phyloP scores from a whole-genome alignment of 2,888 invertebrate species.

The Dasysyrphus tricinctus region DNA sequence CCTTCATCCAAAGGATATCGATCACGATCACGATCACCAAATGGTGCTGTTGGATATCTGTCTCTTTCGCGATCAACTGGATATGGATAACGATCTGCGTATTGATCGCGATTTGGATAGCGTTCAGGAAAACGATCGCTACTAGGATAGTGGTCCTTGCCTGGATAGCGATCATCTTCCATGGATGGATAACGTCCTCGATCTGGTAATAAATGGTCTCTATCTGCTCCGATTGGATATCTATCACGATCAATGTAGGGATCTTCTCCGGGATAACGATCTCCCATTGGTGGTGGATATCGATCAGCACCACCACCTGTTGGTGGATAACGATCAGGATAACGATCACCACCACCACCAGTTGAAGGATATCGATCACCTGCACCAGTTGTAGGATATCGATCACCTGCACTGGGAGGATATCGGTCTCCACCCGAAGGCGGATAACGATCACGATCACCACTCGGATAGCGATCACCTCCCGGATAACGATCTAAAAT shows the following conservation, averaged over 20 bases:
- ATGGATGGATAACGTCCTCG: slow-evolving; percentile 76
- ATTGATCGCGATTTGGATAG: slow-evolving; percentile 75
- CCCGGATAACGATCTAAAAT: slow-evolving; percentile 83
- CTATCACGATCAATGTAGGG: slow-evolving; percentile 83
- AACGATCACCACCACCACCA: slow-evolving; percentile 81
- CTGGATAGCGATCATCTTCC: slow-evolving; percentile 75
- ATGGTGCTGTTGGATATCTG: slow-evolving; percentile 56
- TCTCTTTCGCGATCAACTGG: slow-evolving; percentile 75
- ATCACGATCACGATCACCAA: slow-evolving; percentile 77
- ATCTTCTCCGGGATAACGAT: slow-evolving; percentile 82
- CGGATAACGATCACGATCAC: slow-evolving; percentile 82
- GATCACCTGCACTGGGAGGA: slow-evolving; percentile 10
- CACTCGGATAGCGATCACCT: slow-evolving; percentile 79
- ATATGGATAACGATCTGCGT: slow-evolving; percentile 77
- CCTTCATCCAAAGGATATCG: slow-evolving; percentile 77
- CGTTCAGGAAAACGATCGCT: slow-evolving; percentile 74
- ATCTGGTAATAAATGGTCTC: slow-evolving; percentile 63
- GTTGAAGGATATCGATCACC: slow-evolving; percentile 81
- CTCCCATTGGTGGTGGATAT: slow-evolving; percentile 80
- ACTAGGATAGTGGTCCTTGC: slow-evolving; percentile 78
- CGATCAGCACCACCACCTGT: slow-evolving; percentile 82
- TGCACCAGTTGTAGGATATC: slow-evolving; percentile 79
- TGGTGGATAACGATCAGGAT: slow-evolving; percentile 83
- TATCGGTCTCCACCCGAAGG: slow-evolving; percentile 70
- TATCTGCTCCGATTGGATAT: slow-evolving; percentile 78